Conservation (phyloP, 37 sponge, comb jelly and placozoan genomes). For the Aplysina aerophoba region DNA sequence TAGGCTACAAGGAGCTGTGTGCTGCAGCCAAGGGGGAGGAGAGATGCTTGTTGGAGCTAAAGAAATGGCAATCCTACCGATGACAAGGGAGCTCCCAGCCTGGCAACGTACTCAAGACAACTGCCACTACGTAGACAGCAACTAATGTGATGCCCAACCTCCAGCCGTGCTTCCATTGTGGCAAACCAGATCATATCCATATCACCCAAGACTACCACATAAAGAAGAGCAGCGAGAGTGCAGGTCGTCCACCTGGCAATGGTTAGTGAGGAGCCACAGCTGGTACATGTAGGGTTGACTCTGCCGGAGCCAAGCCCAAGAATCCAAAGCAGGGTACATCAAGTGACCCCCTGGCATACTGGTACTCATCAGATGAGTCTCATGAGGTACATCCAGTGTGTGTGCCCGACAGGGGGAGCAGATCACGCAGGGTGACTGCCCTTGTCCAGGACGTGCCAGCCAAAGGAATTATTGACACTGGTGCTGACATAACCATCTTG, state of each 20-base stretch:
- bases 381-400: background rate
- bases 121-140: background rate
- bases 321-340: no score
- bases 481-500: constrained; percentile 41
- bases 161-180: background rate
- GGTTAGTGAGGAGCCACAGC: background rate
- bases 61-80: constrained; percentile 35
- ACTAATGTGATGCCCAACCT: background rate
- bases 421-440: background rate
- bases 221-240: background rate
- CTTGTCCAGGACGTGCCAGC: constrained; percentile 27
- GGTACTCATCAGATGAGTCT: constrained; percentile 1
- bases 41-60: constrained; percentile 23
- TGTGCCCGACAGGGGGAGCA: constrained; percentile 29
- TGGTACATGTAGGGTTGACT: background rate
- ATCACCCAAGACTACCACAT: constrained; percentile 4
- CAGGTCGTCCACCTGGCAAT: background rate
- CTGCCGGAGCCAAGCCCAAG: background rate
- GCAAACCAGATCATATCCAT: constrained; percentile 14
- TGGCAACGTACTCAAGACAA: background rate
- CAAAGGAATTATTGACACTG: constrained; percentile 33
- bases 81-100: background rate
- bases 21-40: constrained; percentile 54
- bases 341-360: background rate
- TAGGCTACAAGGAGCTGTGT: constrained; percentile 39